phyloP scores from a whole-genome alignment of 1,140 invertebrate genomes.

The Drosophila sulfurigaster region DNA sequence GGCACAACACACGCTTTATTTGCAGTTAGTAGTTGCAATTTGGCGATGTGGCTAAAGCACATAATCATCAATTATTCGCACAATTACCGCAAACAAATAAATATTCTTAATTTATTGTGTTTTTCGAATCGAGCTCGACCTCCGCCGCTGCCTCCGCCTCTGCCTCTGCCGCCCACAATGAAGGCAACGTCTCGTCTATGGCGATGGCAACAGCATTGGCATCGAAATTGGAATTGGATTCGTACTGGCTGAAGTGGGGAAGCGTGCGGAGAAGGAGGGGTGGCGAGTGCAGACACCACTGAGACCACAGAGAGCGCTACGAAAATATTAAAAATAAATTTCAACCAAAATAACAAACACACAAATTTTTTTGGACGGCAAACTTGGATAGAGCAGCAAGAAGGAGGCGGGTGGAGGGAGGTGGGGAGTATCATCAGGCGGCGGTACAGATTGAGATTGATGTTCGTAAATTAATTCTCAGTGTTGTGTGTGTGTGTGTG shows the following conservation, averaged over 20 bases:
- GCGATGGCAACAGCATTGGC: slow-evolving; percentile 16
- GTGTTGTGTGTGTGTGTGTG: slow-evolving; percentile 6
- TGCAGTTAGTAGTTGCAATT: slow-evolving; percentile 45
- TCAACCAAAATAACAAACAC: slow-evolving; percentile 66
- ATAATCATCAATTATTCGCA: slow-evolving; percentile 82
- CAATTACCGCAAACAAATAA: slow-evolving; percentile 81
- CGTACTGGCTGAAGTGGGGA: background rate
- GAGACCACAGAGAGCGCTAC: slow-evolving; percentile 31
- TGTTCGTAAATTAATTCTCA: slow-evolving; percentile 73
- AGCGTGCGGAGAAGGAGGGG: slow-evolving; percentile 14
- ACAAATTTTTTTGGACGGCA: slow-evolving; percentile 39
- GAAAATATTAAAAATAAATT: slow-evolving; percentile 82
- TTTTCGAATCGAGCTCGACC: slow-evolving; percentile 59
- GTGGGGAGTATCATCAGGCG: too few species aligned
- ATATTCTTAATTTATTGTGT: slow-evolving; percentile 82
- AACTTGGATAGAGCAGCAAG: slow-evolving; percentile 16
- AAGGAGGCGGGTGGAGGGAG: too few species aligned
- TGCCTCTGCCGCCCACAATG: slow-evolving; percentile 61
- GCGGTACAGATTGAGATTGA: slow-evolving; percentile 67
- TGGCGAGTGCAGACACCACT: slow-evolving; percentile 51
- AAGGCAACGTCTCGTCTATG: slow-evolving; percentile 9
- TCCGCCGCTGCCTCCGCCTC: background rate
- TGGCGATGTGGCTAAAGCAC: slow-evolving; percentile 53
- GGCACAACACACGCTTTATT: slow-evolving; percentile 11
- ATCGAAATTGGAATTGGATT: slow-evolving; percentile 15